Percentiles rank a stretch among this genome's conserved stretches.
These are phyloP conservation scores for Chaetodon auriga DNA, from an alignment of 2,113 vertebrate species.

Conservation along the genomic window DNA sequence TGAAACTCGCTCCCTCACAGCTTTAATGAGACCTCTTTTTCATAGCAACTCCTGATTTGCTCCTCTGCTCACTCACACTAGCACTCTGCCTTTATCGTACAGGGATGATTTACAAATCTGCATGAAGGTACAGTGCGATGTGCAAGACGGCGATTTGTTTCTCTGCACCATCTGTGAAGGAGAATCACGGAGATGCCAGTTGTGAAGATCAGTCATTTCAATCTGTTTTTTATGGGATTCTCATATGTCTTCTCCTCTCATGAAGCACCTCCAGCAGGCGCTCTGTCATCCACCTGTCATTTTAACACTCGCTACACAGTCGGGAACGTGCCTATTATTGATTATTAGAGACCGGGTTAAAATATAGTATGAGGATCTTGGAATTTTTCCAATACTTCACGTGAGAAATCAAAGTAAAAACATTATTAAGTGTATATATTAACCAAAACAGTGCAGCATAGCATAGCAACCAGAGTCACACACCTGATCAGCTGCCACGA, in stretches of 20 bases:
- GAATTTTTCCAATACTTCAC: not conserved
- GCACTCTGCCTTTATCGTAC: constrained; percentile 33
- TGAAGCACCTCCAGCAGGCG: constrained; percentile 6
- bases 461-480: no score
- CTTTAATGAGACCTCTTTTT: constrained; percentile 55
- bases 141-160: constrained; percentile 26
- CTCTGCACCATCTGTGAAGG: constrained; percentile 23
- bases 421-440: not conserved
- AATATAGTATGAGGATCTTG: not conserved
- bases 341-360: constrained; percentile 1
- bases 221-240: constrained; percentile 7
- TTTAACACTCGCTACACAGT: not conserved
- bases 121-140: constrained; percentile 11
- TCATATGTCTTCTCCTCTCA: constrained; percentile 12
- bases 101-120: constrained; percentile 35
- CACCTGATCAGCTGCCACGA: no score
- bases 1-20: constrained; percentile 38
- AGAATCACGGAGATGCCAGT: constrained; percentile 2
- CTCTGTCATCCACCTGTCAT: constrained; percentile 4
- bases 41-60: constrained; percentile 28
- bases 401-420: not conserved
- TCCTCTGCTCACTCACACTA: constrained; percentile 25
- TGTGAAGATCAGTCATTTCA: constrained; percentile 37
- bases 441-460: no score
- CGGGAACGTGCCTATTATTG: not conserved